Evolutionary conservation across 2,797 vertebrate genomes (phyloP).

Genomic region (Premnoplex brunnescens): DNA sequence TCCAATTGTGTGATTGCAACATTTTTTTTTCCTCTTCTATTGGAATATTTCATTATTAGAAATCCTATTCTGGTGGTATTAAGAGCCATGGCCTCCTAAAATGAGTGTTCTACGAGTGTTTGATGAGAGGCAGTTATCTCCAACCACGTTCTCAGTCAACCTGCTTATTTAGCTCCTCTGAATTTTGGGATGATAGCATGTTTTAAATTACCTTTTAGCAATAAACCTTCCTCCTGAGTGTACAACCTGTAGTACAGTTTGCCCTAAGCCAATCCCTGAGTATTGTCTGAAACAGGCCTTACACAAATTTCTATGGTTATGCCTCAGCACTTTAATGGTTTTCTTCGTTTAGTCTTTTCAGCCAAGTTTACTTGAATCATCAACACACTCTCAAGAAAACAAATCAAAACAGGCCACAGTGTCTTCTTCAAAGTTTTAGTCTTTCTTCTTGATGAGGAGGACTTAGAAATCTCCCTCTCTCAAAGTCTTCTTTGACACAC

Average conservation of each 20-base stretch:
- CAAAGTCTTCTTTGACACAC: neutral
- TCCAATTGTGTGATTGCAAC: neutral
- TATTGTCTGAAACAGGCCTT: neutral
- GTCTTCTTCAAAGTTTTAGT: neutral
- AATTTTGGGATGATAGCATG: neutral
- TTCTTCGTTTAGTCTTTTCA: neutral
- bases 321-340: neutral
- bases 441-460: neutral
- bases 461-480: neutral
- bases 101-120: neutral
- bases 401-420: neutral
- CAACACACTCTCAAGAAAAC: neutral
- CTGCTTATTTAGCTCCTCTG: neutral
- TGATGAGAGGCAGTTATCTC: neutral
- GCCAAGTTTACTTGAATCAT: neutral
- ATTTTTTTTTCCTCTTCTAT: neutral
- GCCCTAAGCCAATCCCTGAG: neutral
- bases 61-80: neutral
- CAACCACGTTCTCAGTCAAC: neutral
- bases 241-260: neutral
- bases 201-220: neutral
- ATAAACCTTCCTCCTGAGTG: neutral
- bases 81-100: neutral
- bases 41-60: neutral
- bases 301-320: neutral